Conservation (phyloP, 2,888 invertebrate genomes). For the Lottia scabra region DNA sequence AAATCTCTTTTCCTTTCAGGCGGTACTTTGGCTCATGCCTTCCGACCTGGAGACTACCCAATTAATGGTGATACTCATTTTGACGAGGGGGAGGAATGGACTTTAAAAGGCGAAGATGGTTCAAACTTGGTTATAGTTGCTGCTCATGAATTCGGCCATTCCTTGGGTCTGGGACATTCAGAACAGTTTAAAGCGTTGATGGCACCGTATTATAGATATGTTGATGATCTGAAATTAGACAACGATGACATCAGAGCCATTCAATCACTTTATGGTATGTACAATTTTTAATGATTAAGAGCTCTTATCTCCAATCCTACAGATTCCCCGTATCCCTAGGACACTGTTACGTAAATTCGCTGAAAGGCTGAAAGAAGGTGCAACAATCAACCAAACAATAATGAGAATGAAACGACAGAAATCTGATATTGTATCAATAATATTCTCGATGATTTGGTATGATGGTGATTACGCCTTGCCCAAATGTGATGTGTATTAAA, state of each 20-base stretch:
- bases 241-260: slow-evolving; percentile 61
- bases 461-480: too few relatives aligned
- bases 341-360: too few relatives aligned
- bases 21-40: slow-evolving; percentile 62
- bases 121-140: slow-evolving; percentile 57
- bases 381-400: too few relatives aligned
- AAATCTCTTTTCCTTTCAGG: slow-evolving; percentile 32
- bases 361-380: too few relatives aligned
- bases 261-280: slow-evolving; percentile 59
- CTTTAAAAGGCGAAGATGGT: slow-evolving; percentile 36
- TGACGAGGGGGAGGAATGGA: slow-evolving; percentile 66
- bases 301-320: too few relatives aligned
- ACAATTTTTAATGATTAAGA: background rate
- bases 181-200: slow-evolving; percentile 54
- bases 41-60: slow-evolving; percentile 50
- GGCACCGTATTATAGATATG: slow-evolving; percentile 61
- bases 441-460: too few relatives aligned
- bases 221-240: slow-evolving; percentile 46
- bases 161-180: slow-evolving; percentile 66
- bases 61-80: slow-evolving; percentile 62
- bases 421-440: too few relatives aligned
- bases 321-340: too few relatives aligned
- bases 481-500: too few relatives aligned
- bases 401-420: too few relatives aligned
- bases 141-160: slow-evolving; percentile 68